phyloP scores from a whole-genome alignment of 2,113 vertebrate species.

The Microtus ochrogaster region DNA sequence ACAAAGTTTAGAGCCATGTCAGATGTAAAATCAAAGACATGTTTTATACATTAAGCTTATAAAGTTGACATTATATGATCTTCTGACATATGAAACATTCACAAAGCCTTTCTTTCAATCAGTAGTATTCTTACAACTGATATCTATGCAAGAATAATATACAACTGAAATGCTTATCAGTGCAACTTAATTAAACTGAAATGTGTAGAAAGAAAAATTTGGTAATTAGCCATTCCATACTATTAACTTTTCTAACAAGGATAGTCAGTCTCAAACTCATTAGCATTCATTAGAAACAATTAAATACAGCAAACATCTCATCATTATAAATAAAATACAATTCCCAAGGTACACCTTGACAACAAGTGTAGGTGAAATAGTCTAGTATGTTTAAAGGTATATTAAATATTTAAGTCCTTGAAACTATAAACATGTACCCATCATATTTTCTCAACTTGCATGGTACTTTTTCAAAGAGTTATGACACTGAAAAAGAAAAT shows the following conservation, averaged over 20 bases:
- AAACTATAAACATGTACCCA: not conserved
- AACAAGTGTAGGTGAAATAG: conserved; percentile 18
- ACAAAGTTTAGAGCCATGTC: not conserved
- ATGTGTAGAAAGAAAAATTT: not conserved
- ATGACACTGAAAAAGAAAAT: conserved; percentile 9
- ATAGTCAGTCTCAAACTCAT: conserved; percentile 68
- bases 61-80: not conserved
- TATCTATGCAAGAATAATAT: not conserved
- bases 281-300: conserved; percentile 64
- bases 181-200: conserved; percentile 57
- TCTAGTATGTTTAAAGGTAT: conserved; percentile 31
- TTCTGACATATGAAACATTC: conserved; percentile 5
- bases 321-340: conserved; percentile 71
- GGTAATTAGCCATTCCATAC: conserved; percentile 64
- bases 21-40: not conserved
- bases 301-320: conserved; percentile 50
- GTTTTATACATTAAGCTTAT: not conserved
- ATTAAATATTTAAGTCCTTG: not conserved
- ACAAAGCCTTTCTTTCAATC: conserved; percentile 8
- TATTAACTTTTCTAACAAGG: conserved; percentile 64
- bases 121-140: not conserved
- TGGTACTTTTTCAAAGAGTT: not conserved
- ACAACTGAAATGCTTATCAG: conserved; percentile 47
- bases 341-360: conserved; percentile 52
- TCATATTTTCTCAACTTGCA: not conserved